phyloP scores from a whole-genome alignment of 2,797 vertebrate genomes.

The Tenualosa ilisha region DNA sequence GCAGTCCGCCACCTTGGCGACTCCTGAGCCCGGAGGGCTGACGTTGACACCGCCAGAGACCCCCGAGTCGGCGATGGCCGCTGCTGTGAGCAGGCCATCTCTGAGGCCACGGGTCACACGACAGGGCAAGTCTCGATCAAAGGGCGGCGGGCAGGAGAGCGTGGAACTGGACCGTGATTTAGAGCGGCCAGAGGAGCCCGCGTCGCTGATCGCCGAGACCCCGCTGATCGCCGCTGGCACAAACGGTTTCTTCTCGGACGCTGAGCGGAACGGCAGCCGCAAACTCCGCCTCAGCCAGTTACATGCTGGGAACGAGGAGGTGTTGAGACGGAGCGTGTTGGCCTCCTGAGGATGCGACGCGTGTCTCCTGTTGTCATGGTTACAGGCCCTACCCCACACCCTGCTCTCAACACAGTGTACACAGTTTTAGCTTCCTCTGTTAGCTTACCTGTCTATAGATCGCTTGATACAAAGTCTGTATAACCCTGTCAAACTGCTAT shows the following conservation, averaged over 20 bases:
- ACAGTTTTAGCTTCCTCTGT: background rate
- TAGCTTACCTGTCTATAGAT: conserved; percentile 45
- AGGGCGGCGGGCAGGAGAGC: conserved; percentile 61
- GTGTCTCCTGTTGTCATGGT: conserved; percentile 65
- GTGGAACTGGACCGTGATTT: conserved; percentile 56
- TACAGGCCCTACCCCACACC: conserved; percentile 43
- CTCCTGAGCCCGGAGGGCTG: conserved; percentile 47
- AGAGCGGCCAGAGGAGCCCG: conserved; percentile 63
- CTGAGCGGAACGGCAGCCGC: conserved; percentile 86
- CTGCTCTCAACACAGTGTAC: conserved; percentile 8
- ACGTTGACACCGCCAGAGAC: conserved; percentile 60
- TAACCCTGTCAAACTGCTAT: conserved; percentile 33
- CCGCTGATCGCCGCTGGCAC: conserved; percentile 77
- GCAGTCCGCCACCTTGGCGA: background rate
- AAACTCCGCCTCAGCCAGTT: conserved; percentile 80
- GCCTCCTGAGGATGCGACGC: conserved; percentile 68
- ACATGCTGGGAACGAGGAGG: conserved; percentile 86
- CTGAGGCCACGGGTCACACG: conserved; percentile 80
- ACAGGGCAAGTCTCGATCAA: conserved; percentile 76
- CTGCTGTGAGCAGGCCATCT: conserved; percentile 62
- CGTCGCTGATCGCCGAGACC: conserved; percentile 69
- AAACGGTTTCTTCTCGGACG: conserved; percentile 91
- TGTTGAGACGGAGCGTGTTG: conserved; percentile 90
- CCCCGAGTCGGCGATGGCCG: conserved; percentile 75
- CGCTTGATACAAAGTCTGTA: conserved; percentile 60